Evolutionary conservation across 2,113 vertebrate genomes (phyloP), one percentile per base, ranked within the genome.

Genomic region (Melanostigma gelatinosum): DNA sequence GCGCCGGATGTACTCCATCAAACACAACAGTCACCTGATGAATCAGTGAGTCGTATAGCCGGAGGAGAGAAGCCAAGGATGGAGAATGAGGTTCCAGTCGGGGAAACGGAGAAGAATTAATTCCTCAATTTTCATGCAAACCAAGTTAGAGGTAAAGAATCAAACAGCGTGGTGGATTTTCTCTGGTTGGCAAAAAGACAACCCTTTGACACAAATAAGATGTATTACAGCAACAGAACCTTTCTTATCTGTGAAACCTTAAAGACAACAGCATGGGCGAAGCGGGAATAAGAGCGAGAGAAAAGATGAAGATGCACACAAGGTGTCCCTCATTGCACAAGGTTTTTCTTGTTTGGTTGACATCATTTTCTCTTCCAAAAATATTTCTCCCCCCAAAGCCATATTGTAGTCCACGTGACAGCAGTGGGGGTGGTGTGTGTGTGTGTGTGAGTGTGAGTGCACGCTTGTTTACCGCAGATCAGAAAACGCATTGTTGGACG

Each of bases 401-500:
- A 87, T 92, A 92, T 80, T 40, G 72, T 82, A 70, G 80, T 88
- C 74, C 85, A 84, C 9, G 85, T 91, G 90, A 92, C 55, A 61
- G 48, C 46, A 80, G 65, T 57, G 82, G 87, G 83, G 70, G 82
- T 64, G 81, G 76, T 34, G 34, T 34, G 34, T 34, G 16, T 15
- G 46, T 34, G 38, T 71, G 61, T 70, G 52, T 55, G 32, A 58
- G 61, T 18, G 40, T 40, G 42, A 34, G 50, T 62, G 66, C 13
- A 44, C 36, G 64, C 57, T 64, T 58, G 85, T 66, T 69, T 82
- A 71, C 77, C 2, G 38, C 70, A 3, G 58, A 79, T 75, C 81
- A 94, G 80, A 91, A 80, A 88, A 79, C 10, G 58, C 63, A 82
- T 93, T 90, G 93, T 91, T 88, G 88, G 85, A 88, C 91, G 65